Percentiles rank a stretch among this genome's conserved stretches.
Evolutionary conservation across 2,797 vertebrate genomes (phyloP).

Genomic region (Antrozous pallidus): DNA sequence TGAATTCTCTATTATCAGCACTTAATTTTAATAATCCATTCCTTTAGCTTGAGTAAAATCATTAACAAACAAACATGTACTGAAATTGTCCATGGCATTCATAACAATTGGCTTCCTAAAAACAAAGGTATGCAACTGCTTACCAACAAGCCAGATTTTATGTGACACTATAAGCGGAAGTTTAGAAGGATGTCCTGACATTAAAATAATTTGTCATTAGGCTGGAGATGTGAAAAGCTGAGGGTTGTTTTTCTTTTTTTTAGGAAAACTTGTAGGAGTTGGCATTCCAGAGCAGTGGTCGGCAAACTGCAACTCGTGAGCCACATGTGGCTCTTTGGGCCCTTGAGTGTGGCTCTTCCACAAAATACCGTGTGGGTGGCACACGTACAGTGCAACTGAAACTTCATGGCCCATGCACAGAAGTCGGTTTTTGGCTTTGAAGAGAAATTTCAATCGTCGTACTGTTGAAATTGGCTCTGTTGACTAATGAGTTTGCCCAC

Average conservation of each 20-base stretch:
- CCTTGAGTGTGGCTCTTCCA: too few relatives aligned
- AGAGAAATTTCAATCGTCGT: too few relatives aligned
- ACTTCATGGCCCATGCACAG: too few relatives aligned
- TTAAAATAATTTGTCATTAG: not conserved
- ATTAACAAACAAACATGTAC: slow-evolving; percentile 81
- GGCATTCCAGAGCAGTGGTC: not conserved
- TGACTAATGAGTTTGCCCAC: too few relatives aligned
- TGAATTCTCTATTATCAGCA: slow-evolving; percentile 69
- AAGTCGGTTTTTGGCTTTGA: too few relatives aligned
- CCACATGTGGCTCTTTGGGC: too few relatives aligned
- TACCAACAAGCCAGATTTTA: not conserved
- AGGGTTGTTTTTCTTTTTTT: not conserved
- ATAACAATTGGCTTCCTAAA: slow-evolving; percentile 71
- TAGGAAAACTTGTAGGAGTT: not conserved
- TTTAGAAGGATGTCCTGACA: slow-evolving; percentile 1
- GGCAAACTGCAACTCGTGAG: too few relatives aligned
- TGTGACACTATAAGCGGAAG: slow-evolving; percentile 83
- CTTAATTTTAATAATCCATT: slow-evolving; percentile 74
- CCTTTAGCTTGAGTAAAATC: slow-evolving; percentile 78
- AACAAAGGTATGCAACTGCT: slow-evolving; percentile 48
- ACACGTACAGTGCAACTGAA: too few relatives aligned
- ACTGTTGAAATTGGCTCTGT: too few relatives aligned
- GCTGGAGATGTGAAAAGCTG: not conserved
- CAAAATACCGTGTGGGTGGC: too few relatives aligned
- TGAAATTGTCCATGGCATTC: slow-evolving; percentile 87